These are phyloP conservation scores for Lymantria monacha DNA, from an alignment of 2,888 invertebrate genomes.

Conservation along the genomic window DNA sequence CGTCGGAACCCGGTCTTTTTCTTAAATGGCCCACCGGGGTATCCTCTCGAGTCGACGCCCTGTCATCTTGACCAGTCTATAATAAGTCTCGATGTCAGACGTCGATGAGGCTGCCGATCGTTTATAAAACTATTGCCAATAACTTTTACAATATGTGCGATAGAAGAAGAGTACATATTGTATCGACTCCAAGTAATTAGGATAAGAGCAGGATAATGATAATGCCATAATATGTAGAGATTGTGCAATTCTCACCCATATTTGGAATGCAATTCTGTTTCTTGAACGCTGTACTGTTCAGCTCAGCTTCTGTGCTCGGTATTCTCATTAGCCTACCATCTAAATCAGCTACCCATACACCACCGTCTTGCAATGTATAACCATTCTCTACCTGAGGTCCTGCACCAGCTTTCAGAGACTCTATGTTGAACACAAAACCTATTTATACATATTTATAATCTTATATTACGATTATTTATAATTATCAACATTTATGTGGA, in stretches of 20 bases:
- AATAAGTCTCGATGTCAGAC: no score
- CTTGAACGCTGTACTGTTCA: conserved; percentile 51
- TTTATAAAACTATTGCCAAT: no score
- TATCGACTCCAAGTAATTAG: no score
- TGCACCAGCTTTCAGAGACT: conserved; percentile 63
- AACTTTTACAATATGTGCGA: no score
- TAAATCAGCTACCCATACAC: conserved; percentile 67
- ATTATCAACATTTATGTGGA: not conserved
- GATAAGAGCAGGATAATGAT: no score
- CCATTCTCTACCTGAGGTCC: conserved; percentile 68
- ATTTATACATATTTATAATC: conserved; percentile 4
- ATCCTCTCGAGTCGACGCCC: no score
- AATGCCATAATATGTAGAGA: not conserved
- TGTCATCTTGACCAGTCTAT: no score
- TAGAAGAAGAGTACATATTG: no score
- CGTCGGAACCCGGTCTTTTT: no score
- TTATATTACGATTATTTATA: not conserved
- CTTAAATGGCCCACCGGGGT: no score
- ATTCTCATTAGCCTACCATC: conserved; percentile 60
- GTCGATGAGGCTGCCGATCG: no score
- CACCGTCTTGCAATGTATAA: conserved; percentile 71
- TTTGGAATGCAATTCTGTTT: conserved; percentile 65
- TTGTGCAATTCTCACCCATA: conserved; percentile 49
- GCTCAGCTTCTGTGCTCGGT: conserved; percentile 55
- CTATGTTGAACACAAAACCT: conserved; percentile 32